phyloP scores from a whole-genome alignment of 2,888 invertebrate genomes.

The Seira musarum region DNA sequence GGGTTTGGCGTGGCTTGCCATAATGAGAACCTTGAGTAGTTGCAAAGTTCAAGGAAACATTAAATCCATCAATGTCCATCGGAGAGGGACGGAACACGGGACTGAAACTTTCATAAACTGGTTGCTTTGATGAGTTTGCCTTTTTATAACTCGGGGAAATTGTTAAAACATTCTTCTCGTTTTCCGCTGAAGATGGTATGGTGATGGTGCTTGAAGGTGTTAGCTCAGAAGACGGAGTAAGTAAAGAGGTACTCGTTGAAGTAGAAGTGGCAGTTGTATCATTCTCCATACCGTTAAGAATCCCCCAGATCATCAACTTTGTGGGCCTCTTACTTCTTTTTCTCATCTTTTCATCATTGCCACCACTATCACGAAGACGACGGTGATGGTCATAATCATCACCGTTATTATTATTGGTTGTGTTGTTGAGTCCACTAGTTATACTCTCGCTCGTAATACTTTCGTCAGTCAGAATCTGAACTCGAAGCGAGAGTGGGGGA shows the following conservation, averaged over 20 bases:
- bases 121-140: slow-evolving; percentile 71
- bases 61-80: slow-evolving; percentile 73
- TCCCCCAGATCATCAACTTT: slow-evolving; percentile 30
- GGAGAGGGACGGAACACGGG: slow-evolving; percentile 89
- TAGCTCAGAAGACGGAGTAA: neutral
- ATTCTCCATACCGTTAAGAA: neutral
- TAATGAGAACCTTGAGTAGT: neutral
- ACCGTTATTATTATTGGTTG: neutral
- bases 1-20: slow-evolving; percentile 13
- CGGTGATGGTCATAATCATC: slow-evolving; percentile 20
- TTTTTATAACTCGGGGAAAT: neutral
- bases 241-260: neutral
- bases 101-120: slow-evolving; percentile 78
- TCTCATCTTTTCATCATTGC: slow-evolving; percentile 23
- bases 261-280: slow-evolving; percentile 1
- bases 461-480: neutral
- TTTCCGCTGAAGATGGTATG: neutral
- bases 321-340: neutral
- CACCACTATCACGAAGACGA: neutral
- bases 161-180: neutral
- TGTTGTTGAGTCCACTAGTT: neutral
- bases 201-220: neutral
- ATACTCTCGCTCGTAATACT: neutral
- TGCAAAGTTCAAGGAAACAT: slow-evolving; percentile 54
- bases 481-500: neutral